These are phyloP conservation scores for Drosophila macrospina DNA, from an alignment of 2,888 invertebrate species.

Conservation along the genomic window DNA sequence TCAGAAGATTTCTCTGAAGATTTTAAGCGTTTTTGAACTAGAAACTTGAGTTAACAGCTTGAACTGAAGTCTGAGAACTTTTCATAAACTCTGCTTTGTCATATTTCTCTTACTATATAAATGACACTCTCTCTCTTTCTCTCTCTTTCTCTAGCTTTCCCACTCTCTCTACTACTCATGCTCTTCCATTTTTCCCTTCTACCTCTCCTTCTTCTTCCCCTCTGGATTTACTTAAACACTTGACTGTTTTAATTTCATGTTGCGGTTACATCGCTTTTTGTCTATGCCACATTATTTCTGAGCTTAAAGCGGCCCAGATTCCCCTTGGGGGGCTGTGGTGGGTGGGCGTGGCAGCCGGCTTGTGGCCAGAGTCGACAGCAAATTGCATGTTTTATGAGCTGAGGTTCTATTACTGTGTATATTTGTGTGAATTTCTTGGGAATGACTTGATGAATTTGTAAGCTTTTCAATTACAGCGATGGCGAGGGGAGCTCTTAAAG, in stretches of 20 bases:
- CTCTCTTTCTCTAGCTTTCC: too few species aligned
- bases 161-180: too few species aligned
- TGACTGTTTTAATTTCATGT: constrained; percentile 10
- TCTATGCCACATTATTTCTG: constrained; percentile 13
- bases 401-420: constrained; percentile 1
- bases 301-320: constrained; percentile 7
- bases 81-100: not conserved
- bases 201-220: not conserved
- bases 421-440: constrained; percentile 4
- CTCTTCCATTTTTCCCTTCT: too few species aligned
- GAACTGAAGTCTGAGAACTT: not conserved
- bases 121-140: too few species aligned
- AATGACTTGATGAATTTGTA: constrained; percentile 11
- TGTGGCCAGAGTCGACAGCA: constrained; percentile 2
- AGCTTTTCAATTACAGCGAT: constrained; percentile 3
- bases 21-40: too few species aligned
- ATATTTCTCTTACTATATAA: not conserved
- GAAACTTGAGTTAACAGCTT: too few species aligned
- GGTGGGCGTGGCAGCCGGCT: constrained; percentile 6
- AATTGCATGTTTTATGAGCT: constrained; percentile 17
- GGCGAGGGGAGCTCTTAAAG: too few species aligned
- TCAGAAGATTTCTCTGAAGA: too few species aligned
- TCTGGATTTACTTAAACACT: constrained; percentile 8
- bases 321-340: not conserved
- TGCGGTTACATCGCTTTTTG: constrained; percentile 7